Conservation (phyloP, 1,140 invertebrate species). For the Sitophilus oryzae region DNA sequence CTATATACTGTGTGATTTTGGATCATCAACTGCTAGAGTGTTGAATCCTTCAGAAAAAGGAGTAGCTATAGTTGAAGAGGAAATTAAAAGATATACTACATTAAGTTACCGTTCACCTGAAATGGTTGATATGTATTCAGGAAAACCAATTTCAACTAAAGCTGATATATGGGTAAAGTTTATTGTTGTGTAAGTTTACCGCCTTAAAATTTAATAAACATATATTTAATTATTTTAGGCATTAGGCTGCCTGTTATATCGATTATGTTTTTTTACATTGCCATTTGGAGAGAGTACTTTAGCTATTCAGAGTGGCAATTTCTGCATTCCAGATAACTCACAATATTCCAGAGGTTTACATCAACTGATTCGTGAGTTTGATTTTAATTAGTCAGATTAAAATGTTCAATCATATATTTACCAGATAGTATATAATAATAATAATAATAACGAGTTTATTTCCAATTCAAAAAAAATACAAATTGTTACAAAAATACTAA, state of each 20-base stretch:
- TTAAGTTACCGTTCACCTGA: constrained; percentile 89
- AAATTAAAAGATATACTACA: constrained; percentile 92
- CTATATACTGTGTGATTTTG: constrained; percentile 38
- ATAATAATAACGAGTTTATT: no score
- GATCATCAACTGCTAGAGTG: constrained; percentile 68
- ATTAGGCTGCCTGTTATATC: constrained; percentile 84
- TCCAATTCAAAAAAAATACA: no score
- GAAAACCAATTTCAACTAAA: constrained; percentile 84
- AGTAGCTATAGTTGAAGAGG: constrained; percentile 75
- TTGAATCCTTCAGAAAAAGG: constrained; percentile 69
- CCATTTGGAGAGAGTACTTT: constrained; percentile 92
- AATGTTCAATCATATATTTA: no score
- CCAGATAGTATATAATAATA: no score
- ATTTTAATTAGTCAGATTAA: constrained; percentile 19
- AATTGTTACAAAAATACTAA: no score
- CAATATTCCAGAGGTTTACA: constrained; percentile 62
- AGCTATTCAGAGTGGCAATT: constrained; percentile 88
- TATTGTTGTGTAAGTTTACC: not conserved
- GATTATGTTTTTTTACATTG: constrained; percentile 85
- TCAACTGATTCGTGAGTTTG: constrained; percentile 49
- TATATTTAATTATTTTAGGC: constrained; percentile 54
- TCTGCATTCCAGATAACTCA: constrained; percentile 79
- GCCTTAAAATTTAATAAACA: not conserved
- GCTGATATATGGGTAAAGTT: constrained; percentile 79
- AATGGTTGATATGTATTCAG: constrained; percentile 92